phyloP scores from a whole-genome alignment of 1,140 invertebrate genomes.

The Aphelinus atriplicis region DNA sequence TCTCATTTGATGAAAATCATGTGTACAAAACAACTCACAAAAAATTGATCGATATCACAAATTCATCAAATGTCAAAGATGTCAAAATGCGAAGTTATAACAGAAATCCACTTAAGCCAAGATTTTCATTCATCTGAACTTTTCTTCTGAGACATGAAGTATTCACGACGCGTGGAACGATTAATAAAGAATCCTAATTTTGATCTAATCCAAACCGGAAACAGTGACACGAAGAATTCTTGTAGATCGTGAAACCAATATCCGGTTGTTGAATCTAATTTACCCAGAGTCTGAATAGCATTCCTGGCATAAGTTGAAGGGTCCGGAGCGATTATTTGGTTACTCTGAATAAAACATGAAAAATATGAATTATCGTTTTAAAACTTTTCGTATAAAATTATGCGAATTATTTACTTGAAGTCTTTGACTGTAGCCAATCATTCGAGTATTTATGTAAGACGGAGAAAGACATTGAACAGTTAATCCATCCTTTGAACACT shows the following conservation, averaged over 20 bases:
- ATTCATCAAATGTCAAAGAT: too few relatives aligned
- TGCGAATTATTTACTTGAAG: slow-evolving; percentile 66
- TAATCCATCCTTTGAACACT: slow-evolving; percentile 79
- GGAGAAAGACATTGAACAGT: slow-evolving; percentile 87
- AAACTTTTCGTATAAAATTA: background rate
- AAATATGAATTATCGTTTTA: too few relatives aligned
- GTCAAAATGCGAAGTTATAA: too few relatives aligned
- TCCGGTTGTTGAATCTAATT: slow-evolving; percentile 13
- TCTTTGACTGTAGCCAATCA: slow-evolving; percentile 82
- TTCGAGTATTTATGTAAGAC: slow-evolving; percentile 88
- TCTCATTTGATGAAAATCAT: too few relatives aligned
- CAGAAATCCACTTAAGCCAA: too few relatives aligned
- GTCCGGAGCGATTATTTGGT: background rate
- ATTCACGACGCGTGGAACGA: background rate
- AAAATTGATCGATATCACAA: too few relatives aligned
- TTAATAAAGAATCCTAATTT: background rate
- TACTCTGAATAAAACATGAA: slow-evolving; percentile 10
- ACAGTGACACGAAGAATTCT: background rate
- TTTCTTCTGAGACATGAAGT: background rate
- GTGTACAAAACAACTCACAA: too few relatives aligned
- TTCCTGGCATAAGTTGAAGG: background rate
- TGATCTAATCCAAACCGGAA: background rate
- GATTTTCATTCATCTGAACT: background rate
- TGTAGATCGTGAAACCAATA: slow-evolving; percentile 22
- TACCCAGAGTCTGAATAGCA: slow-evolving; percentile 28